These are phyloP conservation scores for Psittacara wagleri DNA, from an alignment of 2,113 vertebrate genomes.

Conservation along the genomic window DNA sequence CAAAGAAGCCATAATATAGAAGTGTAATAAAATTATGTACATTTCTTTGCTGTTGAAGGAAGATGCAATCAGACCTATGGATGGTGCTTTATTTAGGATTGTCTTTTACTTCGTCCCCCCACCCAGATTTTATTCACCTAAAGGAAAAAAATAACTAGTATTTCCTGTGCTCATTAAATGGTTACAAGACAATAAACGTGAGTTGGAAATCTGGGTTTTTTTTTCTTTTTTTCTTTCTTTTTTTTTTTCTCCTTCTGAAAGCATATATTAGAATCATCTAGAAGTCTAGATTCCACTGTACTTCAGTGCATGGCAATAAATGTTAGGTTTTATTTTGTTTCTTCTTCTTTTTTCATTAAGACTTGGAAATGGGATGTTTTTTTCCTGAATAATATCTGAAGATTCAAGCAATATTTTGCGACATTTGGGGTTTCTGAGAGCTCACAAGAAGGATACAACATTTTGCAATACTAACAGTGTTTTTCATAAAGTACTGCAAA, in stretches of 20 bases:
- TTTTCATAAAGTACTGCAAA: neutral
- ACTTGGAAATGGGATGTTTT: neutral
- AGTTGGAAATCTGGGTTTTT: neutral
- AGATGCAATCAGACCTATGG: accelerated
- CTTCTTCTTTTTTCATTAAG: neutral
- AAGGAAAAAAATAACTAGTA: neutral
- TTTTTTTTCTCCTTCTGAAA: neutral
- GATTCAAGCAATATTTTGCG: neutral
- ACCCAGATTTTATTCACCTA: neutral
- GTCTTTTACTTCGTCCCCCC: neutral
- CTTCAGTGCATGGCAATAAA: neutral
- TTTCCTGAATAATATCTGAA: neutral
- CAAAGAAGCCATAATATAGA: neutral
- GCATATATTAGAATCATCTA: neutral
- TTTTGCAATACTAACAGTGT: neutral
- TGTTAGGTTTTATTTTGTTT: neutral
- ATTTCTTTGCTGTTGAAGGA: neutral
- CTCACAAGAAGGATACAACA: neutral
- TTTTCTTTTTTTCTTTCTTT: neutral
- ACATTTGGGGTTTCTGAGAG: neutral
- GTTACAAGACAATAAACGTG: neutral
- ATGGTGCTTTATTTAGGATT: neutral
- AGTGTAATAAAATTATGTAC: neutral
- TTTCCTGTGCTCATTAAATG: neutral
- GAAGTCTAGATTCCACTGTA: neutral